A percentile compares a stretch with the other conserved stretches of the same genome.
Evolutionary conservation across 1,140 invertebrate genomes (phyloP).

Genomic region (Megalonaias nervosa): DNA sequence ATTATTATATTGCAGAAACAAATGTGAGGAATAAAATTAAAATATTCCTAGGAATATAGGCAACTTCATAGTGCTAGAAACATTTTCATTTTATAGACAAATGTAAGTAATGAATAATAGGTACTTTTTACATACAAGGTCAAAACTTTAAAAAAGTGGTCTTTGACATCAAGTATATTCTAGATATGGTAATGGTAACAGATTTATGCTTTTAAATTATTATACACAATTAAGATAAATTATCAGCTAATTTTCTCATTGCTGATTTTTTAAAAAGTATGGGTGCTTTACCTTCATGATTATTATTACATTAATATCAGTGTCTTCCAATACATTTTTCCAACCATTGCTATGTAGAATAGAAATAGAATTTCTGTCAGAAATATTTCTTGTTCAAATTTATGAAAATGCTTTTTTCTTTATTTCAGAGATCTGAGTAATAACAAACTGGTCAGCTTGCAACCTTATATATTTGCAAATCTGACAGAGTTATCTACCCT

Average conservation of each 20-base stretch:
- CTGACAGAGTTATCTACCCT: conserved; percentile 92
- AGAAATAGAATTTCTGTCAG: background rate
- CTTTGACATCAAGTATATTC: too few species aligned
- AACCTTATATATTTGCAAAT: conserved; percentile 93
- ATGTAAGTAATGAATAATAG: too few species aligned
- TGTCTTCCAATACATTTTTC: background rate
- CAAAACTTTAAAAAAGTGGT: too few species aligned
- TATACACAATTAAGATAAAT: background rate
- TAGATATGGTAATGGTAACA: too few species aligned
- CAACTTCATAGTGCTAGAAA: too few species aligned
- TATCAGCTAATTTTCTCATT: background rate
- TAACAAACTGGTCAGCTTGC: conserved; percentile 92
- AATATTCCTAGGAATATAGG: too few species aligned
- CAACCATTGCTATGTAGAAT: conserved; percentile 7
- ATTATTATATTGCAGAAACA: too few species aligned
- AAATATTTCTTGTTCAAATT: background rate
- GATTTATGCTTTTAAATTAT: too few species aligned
- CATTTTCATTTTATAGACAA: too few species aligned
- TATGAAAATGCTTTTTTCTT: conserved; percentile 9
- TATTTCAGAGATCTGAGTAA: conserved; percentile 93
- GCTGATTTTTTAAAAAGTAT: background rate
- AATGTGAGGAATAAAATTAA: too few species aligned
- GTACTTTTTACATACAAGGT: too few species aligned
- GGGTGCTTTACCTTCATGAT: background rate
- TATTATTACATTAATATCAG: background rate